Evolutionary conservation across 2,888 invertebrate genomes (phyloP).

Genomic region (Operophtera brumata): DNA sequence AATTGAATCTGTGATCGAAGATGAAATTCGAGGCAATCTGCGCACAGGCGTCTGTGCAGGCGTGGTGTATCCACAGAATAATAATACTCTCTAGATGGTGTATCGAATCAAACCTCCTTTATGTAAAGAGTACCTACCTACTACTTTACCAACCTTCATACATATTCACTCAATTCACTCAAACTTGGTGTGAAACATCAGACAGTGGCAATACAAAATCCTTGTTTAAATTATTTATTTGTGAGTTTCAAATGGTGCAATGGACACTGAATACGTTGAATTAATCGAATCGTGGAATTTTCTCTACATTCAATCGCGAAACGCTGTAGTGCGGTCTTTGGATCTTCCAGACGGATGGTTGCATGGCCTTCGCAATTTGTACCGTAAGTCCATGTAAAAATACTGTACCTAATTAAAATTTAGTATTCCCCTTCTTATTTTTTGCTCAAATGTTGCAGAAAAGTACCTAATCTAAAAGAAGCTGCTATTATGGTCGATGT

Average conservation of each 20-base stretch:
- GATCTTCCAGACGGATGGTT: slow-evolving; percentile 61
- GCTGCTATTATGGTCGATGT: slow-evolving; percentile 36
- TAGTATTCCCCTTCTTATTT: background rate
- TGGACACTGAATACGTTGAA: slow-evolving; percentile 35
- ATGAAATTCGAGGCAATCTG: background rate
- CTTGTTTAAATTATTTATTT: slow-evolving; percentile 3
- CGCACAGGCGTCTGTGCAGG: background rate
- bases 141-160: too few species aligned
- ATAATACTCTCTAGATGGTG: too few species aligned
- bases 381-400: slow-evolving; percentile 40
- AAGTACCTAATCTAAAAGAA: slow-evolving; percentile 13
- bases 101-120: background rate
- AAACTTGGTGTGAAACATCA: background rate
- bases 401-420: background rate
- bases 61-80: background rate
- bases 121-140: background rate
- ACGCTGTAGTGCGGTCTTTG: slow-evolving; percentile 60
- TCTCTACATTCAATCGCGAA: slow-evolving; percentile 54
- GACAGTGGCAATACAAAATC: background rate
- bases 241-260: slow-evolving; percentile 39
- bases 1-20: too few species aligned
- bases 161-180: background rate
- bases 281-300: slow-evolving; percentile 39
- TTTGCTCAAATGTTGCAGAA: slow-evolving; percentile 34
- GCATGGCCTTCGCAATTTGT: slow-evolving; percentile 43